Evolutionary conservation across 1,140 invertebrate genomes (phyloP), one percentile per base, ranked within the genome.

Genomic region (Yoshiicerus persimilis): DNA sequence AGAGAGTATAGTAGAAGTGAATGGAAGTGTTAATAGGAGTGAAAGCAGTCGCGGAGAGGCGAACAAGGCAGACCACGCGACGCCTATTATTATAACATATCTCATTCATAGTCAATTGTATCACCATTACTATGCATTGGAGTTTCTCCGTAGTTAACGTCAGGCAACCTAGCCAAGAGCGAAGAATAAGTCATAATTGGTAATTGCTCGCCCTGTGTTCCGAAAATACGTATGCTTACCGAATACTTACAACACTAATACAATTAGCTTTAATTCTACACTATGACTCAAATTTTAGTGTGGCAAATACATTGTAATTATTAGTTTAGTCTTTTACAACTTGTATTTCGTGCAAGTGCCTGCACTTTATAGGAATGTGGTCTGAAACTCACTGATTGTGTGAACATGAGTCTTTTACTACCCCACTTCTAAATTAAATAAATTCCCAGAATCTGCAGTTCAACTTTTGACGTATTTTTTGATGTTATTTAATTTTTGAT

Each of bases 181-280:
- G 75, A 38, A 80, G 75, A 80, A 80, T 80, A 80, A 80, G 75
- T 80, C 75, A 80, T 80, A 80, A 80, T 80, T 80, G 75, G 34
- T 80, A 80, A 80, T 80, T 80, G 75, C 75, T 36, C 75, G 75
- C 32, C 10, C 27, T 70, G 66, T 27, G 30, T 27, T 70, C 66
- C 25, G 1, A 80, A 32, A 34, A 16, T 80, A n/a, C 16, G 5
- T n/a, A 56, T 56, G 8, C 47, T 56, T 56, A 56, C n/a, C 47
- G 1, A n/a, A 6, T n/a, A 34, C 32, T 80, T 25, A 3, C 75
- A n/a, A 23, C 34, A 36, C 75, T 80, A 80, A 80, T 80, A 34
- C 75, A 80, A 80, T 80, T 38, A 80, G 75, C 16, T 5, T 23
- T 80, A 80, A 80, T 80, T 34, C 20, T 38, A 80, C 34, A 38